phyloP scores from a whole-genome alignment of 2,113 vertebrate species.

The Poecilia latipinna region DNA sequence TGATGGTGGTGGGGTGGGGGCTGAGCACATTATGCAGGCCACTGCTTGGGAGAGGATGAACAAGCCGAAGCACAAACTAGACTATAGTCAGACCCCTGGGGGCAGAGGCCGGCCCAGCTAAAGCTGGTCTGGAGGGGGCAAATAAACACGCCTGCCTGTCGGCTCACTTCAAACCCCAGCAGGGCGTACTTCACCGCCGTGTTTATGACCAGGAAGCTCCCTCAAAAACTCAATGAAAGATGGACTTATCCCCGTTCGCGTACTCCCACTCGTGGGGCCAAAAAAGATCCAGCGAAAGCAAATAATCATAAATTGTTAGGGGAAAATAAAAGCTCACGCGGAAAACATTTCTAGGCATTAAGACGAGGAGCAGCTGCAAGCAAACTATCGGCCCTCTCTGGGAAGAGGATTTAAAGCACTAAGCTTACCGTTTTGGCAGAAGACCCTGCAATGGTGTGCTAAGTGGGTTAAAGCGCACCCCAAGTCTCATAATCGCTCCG shows the following conservation, averaged over 20 bases:
- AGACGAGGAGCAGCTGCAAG: slow-evolving; percentile 56
- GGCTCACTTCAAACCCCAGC: slow-evolving; percentile 61
- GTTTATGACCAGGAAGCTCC: slow-evolving; percentile 60
- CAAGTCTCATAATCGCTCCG: slow-evolving; percentile 67
- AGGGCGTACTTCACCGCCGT: slow-evolving; percentile 35
- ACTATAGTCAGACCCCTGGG: slow-evolving; percentile 49
- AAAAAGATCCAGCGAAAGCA: slow-evolving; percentile 2
- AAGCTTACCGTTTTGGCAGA: slow-evolving; percentile 77
- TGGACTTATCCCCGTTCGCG: slow-evolving; percentile 4
- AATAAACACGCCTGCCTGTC: slow-evolving; percentile 17
- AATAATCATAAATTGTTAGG: slow-evolving; percentile 28
- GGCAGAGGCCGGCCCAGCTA: slow-evolving; percentile 55
- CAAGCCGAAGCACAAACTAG: slow-evolving; percentile 36
- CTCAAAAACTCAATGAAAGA: slow-evolving; percentile 13
- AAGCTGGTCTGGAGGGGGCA: slow-evolving; percentile 42
- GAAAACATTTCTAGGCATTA: slow-evolving; percentile 38
- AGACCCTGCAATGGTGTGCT: slow-evolving; percentile 70
- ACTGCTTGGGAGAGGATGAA: slow-evolving; percentile 38
- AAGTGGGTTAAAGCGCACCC: slow-evolving; percentile 82
- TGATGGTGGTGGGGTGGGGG: not conserved
- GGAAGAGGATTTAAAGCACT: slow-evolving; percentile 77
- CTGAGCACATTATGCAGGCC: slow-evolving; percentile 47
- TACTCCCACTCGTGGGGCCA: slow-evolving; percentile 10
- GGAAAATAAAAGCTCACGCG: slow-evolving; percentile 5
- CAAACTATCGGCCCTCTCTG: slow-evolving; percentile 64